Base-by-base conservation (phyloP, 2,797 vertebrate genomes). In the Silurus lanzhouensis region DNA sequence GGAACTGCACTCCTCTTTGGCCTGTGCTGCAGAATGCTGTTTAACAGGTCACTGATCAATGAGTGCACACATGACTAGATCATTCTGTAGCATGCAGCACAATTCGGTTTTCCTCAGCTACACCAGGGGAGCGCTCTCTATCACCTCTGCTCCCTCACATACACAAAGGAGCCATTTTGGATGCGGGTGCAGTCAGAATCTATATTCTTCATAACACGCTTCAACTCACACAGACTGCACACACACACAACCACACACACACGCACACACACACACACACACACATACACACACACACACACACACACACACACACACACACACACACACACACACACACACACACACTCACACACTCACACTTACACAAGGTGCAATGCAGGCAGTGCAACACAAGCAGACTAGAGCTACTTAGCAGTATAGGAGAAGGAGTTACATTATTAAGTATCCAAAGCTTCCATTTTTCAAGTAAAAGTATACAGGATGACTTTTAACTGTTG, bases 171-270 rank as follows among this genome's bases (percentile, higher is more conserved):
- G 58, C 60, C 81, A 79, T 82, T 74, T 77, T 78, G 57, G 74
- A 83, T 72, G 67, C 57, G 55, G 66, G 44, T 3, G 22, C 82
- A 80, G 82, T 66, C 76, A 83, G 57, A 81, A 88, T 81, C 87
- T 82, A 83, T 83, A 88, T 72, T 80, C 64, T 75, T 81, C 87
- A 83, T 83, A 74, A 75, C 84, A 85, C 63, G 81, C 87, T 85
- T 82, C 84, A 83, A 38, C 85, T 84, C 84, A 84, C 83, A 85
- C 19, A 15, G 67, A 31, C 79, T 31, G 64, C 66, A 70, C 86
- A 63, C 27, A 57, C 31, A 80, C 66, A 68, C n/a, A n/a, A n/a
- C n/a, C n/a, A n/a, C 14, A 44, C 67, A n/a, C 52, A 27, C 31
- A 31, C 15, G 25, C 77, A 64, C 19, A 13, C 31, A 60, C 44